Base-by-base conservation (phyloP, 2,888 invertebrate species). In the Entomobrya multifasciata region DNA sequence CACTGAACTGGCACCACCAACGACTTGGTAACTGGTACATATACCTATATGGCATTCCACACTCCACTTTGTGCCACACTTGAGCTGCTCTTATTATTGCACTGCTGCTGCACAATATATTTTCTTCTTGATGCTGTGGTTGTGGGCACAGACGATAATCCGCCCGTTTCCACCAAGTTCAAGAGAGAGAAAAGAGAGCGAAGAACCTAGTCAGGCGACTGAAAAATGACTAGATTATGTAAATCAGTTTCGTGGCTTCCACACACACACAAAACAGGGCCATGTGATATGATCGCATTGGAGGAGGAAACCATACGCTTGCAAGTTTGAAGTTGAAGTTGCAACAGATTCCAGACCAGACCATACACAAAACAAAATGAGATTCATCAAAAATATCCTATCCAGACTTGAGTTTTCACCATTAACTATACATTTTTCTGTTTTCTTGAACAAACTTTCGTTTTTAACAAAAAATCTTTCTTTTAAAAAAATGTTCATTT, bases 161-260 rank as follows among this genome's bases (percentile, higher is more conserved):
- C 36, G 36, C 36, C 70, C 52, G 80, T 17, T 55, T 67, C 55
- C 65, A 55, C 30, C 20, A 36, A 67, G 47, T 70, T 52, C 17
- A 8, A 60, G 41, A 27, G 79, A 78, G 65, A 65, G 36, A 36
- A 36, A 8, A 8, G 5, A 36, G 8, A 8, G 8, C 4, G 8
- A 36, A 36, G 36, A 78, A 78, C 65, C 41, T 49, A 55, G 80
- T 67, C 49, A 55, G 55, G 80, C 70, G 52, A 80, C 80, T 81
- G 81, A 81, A 60, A 81, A 81, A 81, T 57, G 81, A 55, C 81
- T 81, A 60, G 60, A 81, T 81, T 81, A 81, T 81, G 81, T 41
- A 81, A 81, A 81, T 81, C 72, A 81, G 81, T 72, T 72, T 30
- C n/a, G 44, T 57, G 57, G 81, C 30, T 72, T 72, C 60, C 25